Conservation (phyloP, 2,113 vertebrate species). For the Crotalus helleri region DNA sequence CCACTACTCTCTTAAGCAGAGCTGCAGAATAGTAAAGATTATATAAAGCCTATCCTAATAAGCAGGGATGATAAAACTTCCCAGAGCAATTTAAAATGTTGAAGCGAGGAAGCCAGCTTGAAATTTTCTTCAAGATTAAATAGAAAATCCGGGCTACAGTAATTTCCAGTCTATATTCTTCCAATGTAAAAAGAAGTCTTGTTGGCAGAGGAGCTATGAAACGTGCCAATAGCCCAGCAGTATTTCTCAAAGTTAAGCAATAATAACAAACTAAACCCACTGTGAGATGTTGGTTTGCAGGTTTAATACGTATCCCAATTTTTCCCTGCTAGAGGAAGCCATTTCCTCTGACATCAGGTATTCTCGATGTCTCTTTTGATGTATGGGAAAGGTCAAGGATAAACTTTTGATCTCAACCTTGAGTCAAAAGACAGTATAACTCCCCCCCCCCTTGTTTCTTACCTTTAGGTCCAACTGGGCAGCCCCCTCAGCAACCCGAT, state of each 20-base stretch:
- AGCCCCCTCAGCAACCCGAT: slow-evolving; percentile 49
- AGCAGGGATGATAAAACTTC: neutral
- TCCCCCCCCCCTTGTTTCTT: neutral
- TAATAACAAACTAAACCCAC: neutral
- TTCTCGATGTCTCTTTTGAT: neutral
- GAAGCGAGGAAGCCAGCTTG: no score
- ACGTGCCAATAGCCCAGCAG: neutral
- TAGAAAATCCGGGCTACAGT: neutral
- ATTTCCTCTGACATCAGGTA: neutral
- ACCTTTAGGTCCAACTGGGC: neutral
- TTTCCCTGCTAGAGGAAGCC: neutral
- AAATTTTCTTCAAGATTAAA: neutral
- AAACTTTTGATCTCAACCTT: neutral
- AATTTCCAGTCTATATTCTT: neutral
- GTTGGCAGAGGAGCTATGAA: neutral
- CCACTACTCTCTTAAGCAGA: neutral
- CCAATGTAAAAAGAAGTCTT: neutral
- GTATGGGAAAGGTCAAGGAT: neutral
- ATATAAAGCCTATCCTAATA: neutral
- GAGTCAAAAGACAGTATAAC: neutral
- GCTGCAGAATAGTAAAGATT: neutral
- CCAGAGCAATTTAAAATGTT: neutral
- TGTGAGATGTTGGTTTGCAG: neutral
- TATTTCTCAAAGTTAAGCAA: neutral
- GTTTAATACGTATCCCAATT: neutral